Evolutionary conservation across 2,113 vertebrate species (phyloP), one percentile per base, ranked within the genome.

Genomic region (Strix uralensis): DNA sequence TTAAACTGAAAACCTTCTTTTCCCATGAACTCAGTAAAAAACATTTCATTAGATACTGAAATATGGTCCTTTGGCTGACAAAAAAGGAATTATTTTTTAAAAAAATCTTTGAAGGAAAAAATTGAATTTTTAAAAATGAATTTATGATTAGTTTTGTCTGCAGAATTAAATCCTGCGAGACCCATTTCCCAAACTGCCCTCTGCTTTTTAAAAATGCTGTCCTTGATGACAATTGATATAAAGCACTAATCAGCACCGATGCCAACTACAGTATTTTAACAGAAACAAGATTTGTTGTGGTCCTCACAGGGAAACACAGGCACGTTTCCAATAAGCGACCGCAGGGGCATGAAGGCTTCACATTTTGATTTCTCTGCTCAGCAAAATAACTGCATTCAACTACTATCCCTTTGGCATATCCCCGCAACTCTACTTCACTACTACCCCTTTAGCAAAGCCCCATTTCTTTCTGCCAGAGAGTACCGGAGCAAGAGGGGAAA

Each of bases 81-180:
- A 66, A 74, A 47, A 21, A 30, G 7, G 2, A 20, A 11, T 30
- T 34, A 21, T 30, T 47, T 15, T 44, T 15, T 15, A 30, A 40
- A 51, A 57, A 49, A 51, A 9, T 23, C 13, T 49, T 5, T 16
- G 14, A 81, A 34, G 8, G 10, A 12, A 75, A 52, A 80, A 47
- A 11, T 0, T 5, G 4, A 4, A 16, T 25, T 88, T 44, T 25
- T 0, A 23, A 42, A 80, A 79, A 15, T 25, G 0, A 73, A 20
- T 72, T 77, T 66, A 38, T 44, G 1, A 49, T 44, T 79, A 25
- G 12, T 52, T 91, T 77, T 69, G 17, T 26, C 40, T 73, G 40
- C 63, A 32, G 40, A 84, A 57, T 38, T 77, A 63, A 85, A 58
- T 38, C 13, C 30, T 67, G 42, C n/a, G 51, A 87, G 47, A 62